Base-by-base conservation (phyloP, 2,797 vertebrate genomes). In the Arvicola amphibius region DNA sequence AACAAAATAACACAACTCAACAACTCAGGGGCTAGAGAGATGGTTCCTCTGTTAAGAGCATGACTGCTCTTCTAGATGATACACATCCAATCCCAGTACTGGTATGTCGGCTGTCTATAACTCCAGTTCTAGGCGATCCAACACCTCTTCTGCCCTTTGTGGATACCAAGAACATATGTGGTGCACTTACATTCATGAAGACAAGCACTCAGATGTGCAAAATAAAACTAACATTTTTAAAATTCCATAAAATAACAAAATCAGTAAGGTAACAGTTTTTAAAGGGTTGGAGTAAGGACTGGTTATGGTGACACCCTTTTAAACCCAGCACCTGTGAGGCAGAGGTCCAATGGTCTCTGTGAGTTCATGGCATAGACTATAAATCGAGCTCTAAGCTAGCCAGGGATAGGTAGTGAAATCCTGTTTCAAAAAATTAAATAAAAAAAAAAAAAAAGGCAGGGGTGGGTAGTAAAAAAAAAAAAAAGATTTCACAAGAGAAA, bases 401-500 rank as follows among this genome's bases (percentile, higher is more conserved):
- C 84, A 87, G 46, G 67, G 16, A 27, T 83, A 83, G 0, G 4
- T 12, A 73, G 48, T 53, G 34, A 87, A 51, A 73, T 40, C 25
- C 67, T 29, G 3, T 32, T 51, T 87, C 65, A 40, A 86, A 86
- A 37, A 81, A 81, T 21, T 37, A 80, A 79, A n/a, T 8, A 19
- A 27, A 48, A 48, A 51, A n/a, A 23, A 85, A 85, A 34, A 65
- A 67, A 69, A 21, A 71, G 67, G 40, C 6, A 25, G 9, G 40
- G 61, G 17, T 34, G 46, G 61, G 3, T 43, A 84, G 81, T 48
- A 43, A 74, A 74, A 74, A 40, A 74, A 74, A 74, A 40, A 46
- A 84, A 81, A 56, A 51, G 65, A 88, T 40, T 74, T 81, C 43
- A 80, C 59, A 43, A 74, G 89, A 87, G 40, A 94, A 43, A 88